phyloP scores from a whole-genome alignment of 1,140 invertebrate genomes.

The Thaumatotibia leucotreta region DNA sequence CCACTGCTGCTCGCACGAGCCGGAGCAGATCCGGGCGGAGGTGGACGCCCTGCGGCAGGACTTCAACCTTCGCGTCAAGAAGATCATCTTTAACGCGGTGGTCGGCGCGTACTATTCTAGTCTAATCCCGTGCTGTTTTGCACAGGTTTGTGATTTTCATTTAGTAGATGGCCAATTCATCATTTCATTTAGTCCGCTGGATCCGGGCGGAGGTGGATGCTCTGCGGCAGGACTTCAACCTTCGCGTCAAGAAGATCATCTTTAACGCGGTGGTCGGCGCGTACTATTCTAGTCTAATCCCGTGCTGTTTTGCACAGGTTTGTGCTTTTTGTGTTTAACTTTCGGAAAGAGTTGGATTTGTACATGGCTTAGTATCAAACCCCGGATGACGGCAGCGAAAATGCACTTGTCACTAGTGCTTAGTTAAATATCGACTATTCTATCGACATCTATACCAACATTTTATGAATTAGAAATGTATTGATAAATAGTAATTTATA shows the following conservation, averaged over 20 bases:
- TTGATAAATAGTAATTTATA: too few relatives aligned
- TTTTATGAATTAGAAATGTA: too few relatives aligned
- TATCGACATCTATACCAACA: too few relatives aligned
- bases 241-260: slow-evolving; percentile 90
- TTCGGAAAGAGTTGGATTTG: too few relatives aligned
- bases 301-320: slow-evolving; percentile 92
- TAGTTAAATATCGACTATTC: too few relatives aligned
- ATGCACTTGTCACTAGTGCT: too few relatives aligned
- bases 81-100: slow-evolving; percentile 93
- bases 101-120: slow-evolving; percentile 93
- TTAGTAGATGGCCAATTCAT: too few relatives aligned
- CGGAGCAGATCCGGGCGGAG: slow-evolving; percentile 86
- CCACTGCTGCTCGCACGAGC: slow-evolving; percentile 84
- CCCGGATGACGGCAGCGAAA: too few relatives aligned
- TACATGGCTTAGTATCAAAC: too few relatives aligned
- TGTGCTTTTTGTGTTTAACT: too few relatives aligned
- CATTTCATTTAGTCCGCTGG: too few relatives aligned
- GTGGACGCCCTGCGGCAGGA: slow-evolving; percentile 90
- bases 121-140: slow-evolving; percentile 93
- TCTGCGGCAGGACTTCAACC: slow-evolving; percentile 91
- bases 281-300: slow-evolving; percentile 94
- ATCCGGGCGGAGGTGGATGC: slow-evolving; percentile 91
- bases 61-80: slow-evolving; percentile 92
- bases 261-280: slow-evolving; percentile 93
- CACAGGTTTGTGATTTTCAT: too few relatives aligned